Evolutionary conservation across 2,113 vertebrate species (phyloP).

Genomic region (Caretta caretta): DNA sequence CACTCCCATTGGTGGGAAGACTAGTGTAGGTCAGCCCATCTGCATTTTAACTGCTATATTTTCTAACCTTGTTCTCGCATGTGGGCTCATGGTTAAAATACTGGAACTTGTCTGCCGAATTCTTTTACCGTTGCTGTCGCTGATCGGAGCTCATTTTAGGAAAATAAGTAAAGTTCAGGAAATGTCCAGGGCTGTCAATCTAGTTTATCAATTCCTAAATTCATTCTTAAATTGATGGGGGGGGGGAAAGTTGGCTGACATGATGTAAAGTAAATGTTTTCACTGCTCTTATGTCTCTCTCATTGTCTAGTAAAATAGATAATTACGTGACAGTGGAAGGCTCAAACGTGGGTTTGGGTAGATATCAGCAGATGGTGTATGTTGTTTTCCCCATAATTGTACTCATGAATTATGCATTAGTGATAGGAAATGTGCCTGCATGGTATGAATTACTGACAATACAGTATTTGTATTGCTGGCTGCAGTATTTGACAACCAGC

Average conservation of each 20-base stretch:
- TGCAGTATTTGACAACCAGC: constrained; percentile 9
- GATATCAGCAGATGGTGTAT: not conserved
- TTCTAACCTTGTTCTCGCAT: not conserved
- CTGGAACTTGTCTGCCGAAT: not conserved
- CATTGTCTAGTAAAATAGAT: not conserved
- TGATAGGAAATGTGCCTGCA: not conserved
- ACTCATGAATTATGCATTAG: not conserved
- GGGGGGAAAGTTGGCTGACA: not conserved
- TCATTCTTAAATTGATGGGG: not conserved
- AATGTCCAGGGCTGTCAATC: not conserved
- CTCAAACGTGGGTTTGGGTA: not conserved
- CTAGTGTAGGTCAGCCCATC: accelerated
- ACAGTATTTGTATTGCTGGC: not conserved
- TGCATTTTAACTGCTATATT: not conserved
- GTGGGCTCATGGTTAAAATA: not conserved
- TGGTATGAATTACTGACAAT: constrained; percentile 5
- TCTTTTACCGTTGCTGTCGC: not conserved
- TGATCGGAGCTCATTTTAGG: not conserved
- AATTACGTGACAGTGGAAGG: not conserved
- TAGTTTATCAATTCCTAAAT: not conserved
- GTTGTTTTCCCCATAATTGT: not conserved
- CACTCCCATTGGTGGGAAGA: accelerated
- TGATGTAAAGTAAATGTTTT: not conserved
- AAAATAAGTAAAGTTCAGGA: accelerated
- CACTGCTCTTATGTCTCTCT: not conserved